Base-by-base conservation (phyloP, 53 echinoderm and acorn worm species). In the Temnopleurus reevesii region DNA sequence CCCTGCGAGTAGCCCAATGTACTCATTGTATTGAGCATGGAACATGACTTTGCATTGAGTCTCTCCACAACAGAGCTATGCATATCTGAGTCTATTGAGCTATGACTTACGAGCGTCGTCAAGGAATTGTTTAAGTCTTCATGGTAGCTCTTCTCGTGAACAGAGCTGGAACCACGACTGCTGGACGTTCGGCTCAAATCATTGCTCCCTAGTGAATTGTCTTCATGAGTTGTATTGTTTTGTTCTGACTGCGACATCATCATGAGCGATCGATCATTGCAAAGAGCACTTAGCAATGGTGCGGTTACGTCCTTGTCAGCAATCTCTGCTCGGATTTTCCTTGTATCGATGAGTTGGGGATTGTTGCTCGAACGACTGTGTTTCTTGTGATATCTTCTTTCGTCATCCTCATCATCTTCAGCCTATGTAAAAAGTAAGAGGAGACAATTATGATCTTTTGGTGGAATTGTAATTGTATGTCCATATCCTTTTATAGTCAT, bases 31-130 rank as follows among this genome's bases (percentile, higher is more conserved):
- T 87, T 85, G 27, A 95, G 49, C 33, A 95, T 89, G 77, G 90
- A 93, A 35, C 91, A 92, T 5, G 95, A 93, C 77, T 81, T 93
- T 45, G 90, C 91, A 46, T 84, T 86, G 38, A 92, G 92, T n/a
- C 92, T 43, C 33, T 93, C 95, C 59, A 81, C 76, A 18, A 91
- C 86, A 24, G 92, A 93, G 46, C 93, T 91, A 46, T 95, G 95
- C 77, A 97, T 94, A 89, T 99, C 94, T 0, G 99, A 99, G 51
- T 99, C 99, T 19, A 99, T 89, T 23, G 99, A 99, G 89, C 99
- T 99, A 89, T 99, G 95, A 36, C 96, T 99, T 63, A 95, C 93
- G 13, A 99, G 85, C 2, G 95, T 99, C 1, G 94, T 95, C 88
- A 97, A 87, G 4, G 95, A 97, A 33, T 89, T 96, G 90, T 99